Base-by-base conservation (phyloP, 1,140 invertebrate species). In the Drosophila guanche region DNA sequence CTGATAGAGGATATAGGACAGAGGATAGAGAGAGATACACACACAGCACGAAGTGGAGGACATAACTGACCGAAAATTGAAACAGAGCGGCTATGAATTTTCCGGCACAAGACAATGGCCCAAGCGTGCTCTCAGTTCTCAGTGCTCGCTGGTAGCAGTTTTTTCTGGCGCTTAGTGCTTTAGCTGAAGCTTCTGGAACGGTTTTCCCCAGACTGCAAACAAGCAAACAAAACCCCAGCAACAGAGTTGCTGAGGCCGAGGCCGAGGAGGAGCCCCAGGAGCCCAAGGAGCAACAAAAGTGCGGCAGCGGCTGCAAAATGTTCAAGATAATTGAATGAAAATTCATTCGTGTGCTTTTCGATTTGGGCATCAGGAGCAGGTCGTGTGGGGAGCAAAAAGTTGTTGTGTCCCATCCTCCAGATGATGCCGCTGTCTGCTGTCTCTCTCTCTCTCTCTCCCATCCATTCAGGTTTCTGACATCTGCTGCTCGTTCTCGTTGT, bases 291-390 rank as follows among this genome's bases (percentile, higher is more conserved):
- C 16, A 25, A 56, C 20, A 40, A 37, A 16, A 37, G 29, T 23
- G 33, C 41, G 20, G 45, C 27, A 63, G 51, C 46, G 43, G 47
- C 41, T 45, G 48, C 59, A 76, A 65, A 85, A 85, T 84, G 80
- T 84, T 85, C 77, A 75, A 76, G 81, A 86, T 86, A 86, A 86
- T 86, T 86, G 81, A 86, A 86, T 86, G 81, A 86, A 88, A 86
- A 88, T 86, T 86, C 81, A 86, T 86, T 86, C 81, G 83, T 86
- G 83, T 86, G 83, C 77, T 68, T 85, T 85, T 85, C 81, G 81
- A 85, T 85, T 85, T 86, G 73, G 61, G 57, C 16, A 33, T 22
- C 46, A 70, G 56, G 61, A 12, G 33, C 2, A 10, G 33, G 10
- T 12, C 33, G 61, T 66, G 61, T 41, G 27, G 33, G 46, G 37